Percentiles rank a stretch among this genome's conserved stretches.
Conservation (phyloP, 2,888 invertebrate species). For the Scelioninae gen. 2 region DNA sequence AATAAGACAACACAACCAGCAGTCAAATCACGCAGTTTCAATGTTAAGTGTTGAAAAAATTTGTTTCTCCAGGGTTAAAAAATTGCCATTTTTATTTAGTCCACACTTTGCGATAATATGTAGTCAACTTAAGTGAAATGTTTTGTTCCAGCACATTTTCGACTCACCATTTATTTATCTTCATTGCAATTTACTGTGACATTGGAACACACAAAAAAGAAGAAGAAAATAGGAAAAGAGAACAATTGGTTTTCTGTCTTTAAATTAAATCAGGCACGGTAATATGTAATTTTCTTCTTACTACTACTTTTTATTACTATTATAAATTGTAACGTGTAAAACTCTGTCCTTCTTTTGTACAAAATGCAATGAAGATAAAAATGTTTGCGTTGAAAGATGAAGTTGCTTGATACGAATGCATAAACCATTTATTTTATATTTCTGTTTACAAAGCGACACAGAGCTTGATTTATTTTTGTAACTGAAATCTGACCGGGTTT, state of each 20-base stretch:
- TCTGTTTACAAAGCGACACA: too few relatives aligned
- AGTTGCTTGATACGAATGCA: constrained; percentile 32
- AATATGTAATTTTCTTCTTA: too few relatives aligned
- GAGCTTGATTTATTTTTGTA: too few relatives aligned
- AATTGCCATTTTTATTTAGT: constrained; percentile 30
- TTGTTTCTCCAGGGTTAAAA: constrained; percentile 29
- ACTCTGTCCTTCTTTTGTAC: too few relatives aligned
- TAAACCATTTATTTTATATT: too few relatives aligned
- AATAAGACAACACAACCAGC: constrained; percentile 27
- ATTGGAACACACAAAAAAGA: not conserved
- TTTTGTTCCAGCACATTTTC: not conserved
- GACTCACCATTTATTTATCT: constrained; percentile 13
- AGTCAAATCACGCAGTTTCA: constrained; percentile 38
- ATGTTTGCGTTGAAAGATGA: constrained; percentile 9
- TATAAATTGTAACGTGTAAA: too few relatives aligned
- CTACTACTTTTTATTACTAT: too few relatives aligned
- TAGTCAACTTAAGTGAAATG: not conserved
- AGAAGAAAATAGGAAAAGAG: too few relatives aligned
- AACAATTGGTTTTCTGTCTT: too few relatives aligned
- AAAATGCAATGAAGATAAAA: constrained; percentile 28
- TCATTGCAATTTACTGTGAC: constrained; percentile 6
- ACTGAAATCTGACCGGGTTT: too few relatives aligned
- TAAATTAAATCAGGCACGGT: too few relatives aligned
- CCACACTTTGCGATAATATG: constrained; percentile 24
- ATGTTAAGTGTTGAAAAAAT: constrained; percentile 43